Conservation (phyloP, 2,888 invertebrate species). For the Andrena minutula region DNA sequence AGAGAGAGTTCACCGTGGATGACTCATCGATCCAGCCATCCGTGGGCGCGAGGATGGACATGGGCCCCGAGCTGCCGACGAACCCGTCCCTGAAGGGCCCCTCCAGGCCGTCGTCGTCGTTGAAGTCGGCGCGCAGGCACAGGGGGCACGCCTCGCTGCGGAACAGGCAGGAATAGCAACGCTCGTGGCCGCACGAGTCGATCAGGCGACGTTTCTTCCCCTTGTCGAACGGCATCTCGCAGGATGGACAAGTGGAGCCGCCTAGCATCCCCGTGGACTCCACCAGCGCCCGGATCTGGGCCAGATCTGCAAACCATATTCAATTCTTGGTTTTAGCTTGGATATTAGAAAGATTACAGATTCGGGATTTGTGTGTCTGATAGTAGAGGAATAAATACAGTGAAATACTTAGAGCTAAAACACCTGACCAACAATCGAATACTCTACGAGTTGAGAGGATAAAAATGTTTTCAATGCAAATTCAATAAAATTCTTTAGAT, state of each 20-base stretch:
- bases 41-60: slow-evolving; percentile 76
- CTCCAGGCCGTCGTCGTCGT: slow-evolving; percentile 84
- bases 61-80: slow-evolving; percentile 70
- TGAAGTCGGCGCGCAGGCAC: slow-evolving; percentile 86
- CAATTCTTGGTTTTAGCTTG: background rate
- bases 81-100: slow-evolving; percentile 73
- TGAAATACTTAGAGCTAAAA: too few species aligned
- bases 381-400: too few species aligned
- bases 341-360: background rate
- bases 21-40: slow-evolving; percentile 82
- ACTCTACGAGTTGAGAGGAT: too few species aligned
- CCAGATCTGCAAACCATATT: slow-evolving; percentile 88
- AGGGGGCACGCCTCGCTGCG: slow-evolving; percentile 96
- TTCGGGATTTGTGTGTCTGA: too few species aligned
- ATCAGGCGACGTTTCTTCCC: slow-evolving; percentile 98
- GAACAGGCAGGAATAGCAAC: slow-evolving; percentile 98
- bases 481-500: too few species aligned
- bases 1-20: slow-evolving; percentile 81
- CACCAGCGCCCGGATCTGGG: slow-evolving; percentile 92
- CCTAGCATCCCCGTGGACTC: slow-evolving; percentile 90
- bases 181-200: slow-evolving; percentile 97
- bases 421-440: too few species aligned
- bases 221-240: slow-evolving; percentile 97
- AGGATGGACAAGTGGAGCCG: slow-evolving; percentile 91
- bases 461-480: too few species aligned